Evolutionary conservation across 1,140 invertebrate genomes (phyloP).

Genomic region (Acromyrmex heyeri): DNA sequence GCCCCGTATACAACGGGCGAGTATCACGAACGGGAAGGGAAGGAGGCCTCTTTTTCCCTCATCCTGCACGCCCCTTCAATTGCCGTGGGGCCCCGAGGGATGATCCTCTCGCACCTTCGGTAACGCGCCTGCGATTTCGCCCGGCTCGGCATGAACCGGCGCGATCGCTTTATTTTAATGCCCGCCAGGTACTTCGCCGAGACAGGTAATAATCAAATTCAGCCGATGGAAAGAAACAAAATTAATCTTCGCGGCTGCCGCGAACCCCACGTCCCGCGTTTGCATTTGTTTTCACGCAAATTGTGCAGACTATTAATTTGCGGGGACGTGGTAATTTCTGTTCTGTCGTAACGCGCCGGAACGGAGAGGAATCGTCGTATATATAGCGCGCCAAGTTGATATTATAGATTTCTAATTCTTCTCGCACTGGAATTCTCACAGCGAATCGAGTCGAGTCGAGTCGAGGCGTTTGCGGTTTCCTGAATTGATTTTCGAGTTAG

Average conservation of each 20-base stretch:
- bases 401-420: slow-evolving; percentile 38
- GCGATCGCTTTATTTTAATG: slow-evolving; percentile 58
- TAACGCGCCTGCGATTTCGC: slow-evolving; percentile 55
- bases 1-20: neutral
- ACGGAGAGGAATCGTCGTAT: neutral
- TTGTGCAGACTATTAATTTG: slow-evolving; percentile 61
- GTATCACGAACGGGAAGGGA: slow-evolving; percentile 24
- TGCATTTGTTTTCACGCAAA: slow-evolving; percentile 60
- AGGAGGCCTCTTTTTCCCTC: no score
- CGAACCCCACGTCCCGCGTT: slow-evolving; percentile 41
- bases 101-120: slow-evolving; percentile 59
- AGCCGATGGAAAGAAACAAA: slow-evolving; percentile 55
- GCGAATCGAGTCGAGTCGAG: neutral
- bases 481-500: slow-evolving; percentile 53
- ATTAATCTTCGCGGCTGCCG: slow-evolving; percentile 58
- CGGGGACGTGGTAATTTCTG: slow-evolving; percentile 46
- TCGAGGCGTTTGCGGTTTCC: slow-evolving; percentile 13
- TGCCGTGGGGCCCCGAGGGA: slow-evolving; percentile 44
- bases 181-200: slow-evolving; percentile 9
- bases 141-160: slow-evolving; percentile 29
- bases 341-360: neutral
- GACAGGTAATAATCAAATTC: slow-evolving; percentile 65
- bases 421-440: neutral
- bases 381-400: no score
- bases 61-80: slow-evolving; percentile 31